These are phyloP conservation scores for Nannobrachium achirus DNA, from an alignment of 2,113 vertebrate species.

Conservation along the genomic window DNA sequence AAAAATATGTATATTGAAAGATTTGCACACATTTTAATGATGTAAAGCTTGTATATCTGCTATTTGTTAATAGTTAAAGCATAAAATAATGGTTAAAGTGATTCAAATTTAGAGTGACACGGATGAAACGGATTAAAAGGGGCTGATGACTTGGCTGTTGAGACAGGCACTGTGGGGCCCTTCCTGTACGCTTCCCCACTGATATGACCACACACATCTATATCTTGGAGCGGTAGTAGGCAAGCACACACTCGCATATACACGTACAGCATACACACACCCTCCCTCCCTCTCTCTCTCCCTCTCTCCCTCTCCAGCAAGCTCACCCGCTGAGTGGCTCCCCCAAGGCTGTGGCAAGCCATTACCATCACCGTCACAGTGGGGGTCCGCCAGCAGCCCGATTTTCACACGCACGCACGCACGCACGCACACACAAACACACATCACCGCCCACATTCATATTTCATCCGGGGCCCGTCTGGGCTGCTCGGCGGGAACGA, in stretches of 20 bases:
- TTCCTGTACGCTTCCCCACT: slow-evolving; percentile 56
- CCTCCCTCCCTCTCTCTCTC: slow-evolving; percentile 9
- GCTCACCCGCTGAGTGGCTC: slow-evolving; percentile 57
- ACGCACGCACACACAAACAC: not conserved
- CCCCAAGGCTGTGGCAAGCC: slow-evolving; percentile 69
- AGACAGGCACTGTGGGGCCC: slow-evolving; percentile 60
- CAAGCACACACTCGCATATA: not conserved
- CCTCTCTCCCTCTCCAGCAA: slow-evolving; percentile 16
- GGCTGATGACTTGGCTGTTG: slow-evolving; percentile 73
- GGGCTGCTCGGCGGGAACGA: not conserved
- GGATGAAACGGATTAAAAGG: too few relatives aligned
- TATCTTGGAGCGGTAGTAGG: not conserved
- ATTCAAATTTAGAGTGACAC: too few relatives aligned
- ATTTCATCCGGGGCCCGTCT: slow-evolving; percentile 1
- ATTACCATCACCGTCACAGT: slow-evolving; percentile 70
- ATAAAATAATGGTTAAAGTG: too few relatives aligned
- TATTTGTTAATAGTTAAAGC: too few relatives aligned
- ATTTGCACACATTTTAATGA: too few relatives aligned
- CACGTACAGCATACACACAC: not conserved
- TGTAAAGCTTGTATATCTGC: too few relatives aligned
- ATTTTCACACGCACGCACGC: slow-evolving; percentile 36
- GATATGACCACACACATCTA: slow-evolving; percentile 44
- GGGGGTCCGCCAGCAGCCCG: slow-evolving; percentile 62
- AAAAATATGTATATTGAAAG: too few relatives aligned
- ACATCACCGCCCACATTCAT: slow-evolving; percentile 30